Conservation (phyloP, 2,797 vertebrate species). For the Potorous gilbertii region DNA sequence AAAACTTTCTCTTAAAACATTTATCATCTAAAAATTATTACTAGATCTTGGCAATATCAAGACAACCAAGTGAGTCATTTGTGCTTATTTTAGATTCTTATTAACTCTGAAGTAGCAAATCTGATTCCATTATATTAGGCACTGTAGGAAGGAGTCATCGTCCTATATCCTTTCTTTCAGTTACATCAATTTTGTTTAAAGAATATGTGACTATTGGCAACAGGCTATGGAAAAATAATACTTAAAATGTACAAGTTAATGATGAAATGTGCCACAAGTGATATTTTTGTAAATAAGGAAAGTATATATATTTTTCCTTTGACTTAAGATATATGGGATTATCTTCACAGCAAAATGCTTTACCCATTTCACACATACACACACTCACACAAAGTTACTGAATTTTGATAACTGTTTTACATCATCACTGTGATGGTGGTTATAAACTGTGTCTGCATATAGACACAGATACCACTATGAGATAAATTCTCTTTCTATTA, state of each 20-base stretch:
- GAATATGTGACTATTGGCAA: not conserved
- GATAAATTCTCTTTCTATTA: not conserved
- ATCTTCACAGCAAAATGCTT: not conserved
- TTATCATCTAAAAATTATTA: constrained; percentile 31
- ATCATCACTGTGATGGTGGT: not conserved
- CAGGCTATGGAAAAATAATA: not conserved
- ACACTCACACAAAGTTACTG: not conserved
- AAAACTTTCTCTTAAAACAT: constrained; percentile 48
- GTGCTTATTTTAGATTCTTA: constrained; percentile 41
- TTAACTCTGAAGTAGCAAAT: not conserved
- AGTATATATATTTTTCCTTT: not conserved
- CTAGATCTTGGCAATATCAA: constrained; percentile 13
- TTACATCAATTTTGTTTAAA: not conserved
- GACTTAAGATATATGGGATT: not conserved
- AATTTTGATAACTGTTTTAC: not conserved
- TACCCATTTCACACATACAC: not conserved
- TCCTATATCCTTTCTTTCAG: constrained; percentile 11
- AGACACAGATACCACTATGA: not conserved
- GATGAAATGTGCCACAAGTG: not conserved
- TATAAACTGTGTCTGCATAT: not conserved
- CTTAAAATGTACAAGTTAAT: not conserved
- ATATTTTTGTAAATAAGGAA: not conserved
- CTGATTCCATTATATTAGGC: constrained; percentile 50
- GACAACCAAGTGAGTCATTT: constrained; percentile 7
- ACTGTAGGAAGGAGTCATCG: constrained; percentile 1